Evolutionary conservation across 1,140 invertebrate species (phyloP).

Genomic region (Microvelia longipes): DNA sequence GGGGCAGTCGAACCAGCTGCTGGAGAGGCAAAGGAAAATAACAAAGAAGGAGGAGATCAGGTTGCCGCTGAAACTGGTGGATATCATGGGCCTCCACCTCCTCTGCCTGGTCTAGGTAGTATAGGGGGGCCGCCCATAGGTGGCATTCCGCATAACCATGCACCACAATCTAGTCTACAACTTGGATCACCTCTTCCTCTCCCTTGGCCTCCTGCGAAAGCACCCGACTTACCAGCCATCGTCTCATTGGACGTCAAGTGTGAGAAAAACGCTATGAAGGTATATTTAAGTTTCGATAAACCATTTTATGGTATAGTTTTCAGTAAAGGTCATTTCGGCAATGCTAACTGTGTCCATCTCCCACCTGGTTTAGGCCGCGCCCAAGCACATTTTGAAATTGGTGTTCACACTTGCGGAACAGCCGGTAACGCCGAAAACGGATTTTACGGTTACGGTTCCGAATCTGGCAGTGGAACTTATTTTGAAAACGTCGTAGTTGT

Average conservation of each 20-base stretch:
- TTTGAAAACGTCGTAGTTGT: conserved; percentile 91
- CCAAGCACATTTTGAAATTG: conserved; percentile 81
- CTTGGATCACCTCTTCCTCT: conserved; percentile 5
- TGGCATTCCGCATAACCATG: background rate
- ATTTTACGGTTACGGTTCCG: conserved; percentile 42
- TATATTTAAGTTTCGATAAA: conserved; percentile 84
- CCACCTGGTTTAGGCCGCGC: conserved; percentile 76
- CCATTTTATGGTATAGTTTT: conserved; percentile 94
- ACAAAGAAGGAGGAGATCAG: background rate
- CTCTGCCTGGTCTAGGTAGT: background rate
- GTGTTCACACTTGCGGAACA: conserved; percentile 80
- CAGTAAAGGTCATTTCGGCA: conserved; percentile 66
- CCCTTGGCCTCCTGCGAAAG: conserved; percentile 44
- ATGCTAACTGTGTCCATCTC: conserved; percentile 76
- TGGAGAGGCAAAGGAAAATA: background rate
- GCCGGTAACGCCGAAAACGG: conserved; percentile 71
- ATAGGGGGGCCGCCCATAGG: too few relatives aligned
- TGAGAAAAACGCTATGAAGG: conserved; percentile 87
- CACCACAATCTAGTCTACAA: background rate
- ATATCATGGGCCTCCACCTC: background rate
- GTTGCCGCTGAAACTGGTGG: background rate
- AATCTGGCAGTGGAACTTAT: conserved; percentile 77
- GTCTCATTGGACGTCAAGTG: conserved; percentile 85
- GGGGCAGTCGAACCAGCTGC: background rate
- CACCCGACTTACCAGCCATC: conserved; percentile 76